These are phyloP conservation scores for Nemotelus pantherinus DNA, from an alignment of 2,888 invertebrate genomes.

Conservation along the genomic window DNA sequence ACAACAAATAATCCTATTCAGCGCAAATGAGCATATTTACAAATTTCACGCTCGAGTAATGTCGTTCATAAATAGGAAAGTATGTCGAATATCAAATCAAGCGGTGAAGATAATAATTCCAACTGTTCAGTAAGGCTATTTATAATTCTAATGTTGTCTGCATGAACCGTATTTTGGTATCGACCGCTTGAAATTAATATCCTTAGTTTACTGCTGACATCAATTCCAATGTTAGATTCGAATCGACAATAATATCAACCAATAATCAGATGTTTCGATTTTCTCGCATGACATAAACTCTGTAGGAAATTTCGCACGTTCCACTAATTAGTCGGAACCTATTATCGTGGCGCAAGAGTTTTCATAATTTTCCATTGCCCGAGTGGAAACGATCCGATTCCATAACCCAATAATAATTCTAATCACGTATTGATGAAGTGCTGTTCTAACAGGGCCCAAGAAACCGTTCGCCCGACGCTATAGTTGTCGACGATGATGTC, in stretches of 20 bases:
- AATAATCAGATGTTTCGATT: constrained; percentile 27
- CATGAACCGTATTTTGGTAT: too few species aligned
- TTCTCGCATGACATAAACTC: constrained; percentile 1
- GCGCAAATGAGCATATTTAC: too few species aligned
- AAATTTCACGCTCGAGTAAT: too few species aligned
- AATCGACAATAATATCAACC: neutral
- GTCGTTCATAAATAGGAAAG: too few species aligned
- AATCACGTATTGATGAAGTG: constrained; percentile 50
- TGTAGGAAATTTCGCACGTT: constrained; percentile 29
- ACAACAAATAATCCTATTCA: too few species aligned
- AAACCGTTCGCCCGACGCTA: constrained; percentile 8
- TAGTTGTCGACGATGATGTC: neutral
- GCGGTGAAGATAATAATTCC: too few species aligned
- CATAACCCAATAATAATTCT: constrained; percentile 46
- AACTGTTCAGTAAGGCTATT: too few species aligned
- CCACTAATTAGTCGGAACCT: constrained; percentile 33
- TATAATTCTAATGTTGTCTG: too few species aligned
- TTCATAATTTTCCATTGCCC: constrained; percentile 23
- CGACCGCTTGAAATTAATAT: too few species aligned
- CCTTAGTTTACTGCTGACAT: too few species aligned
- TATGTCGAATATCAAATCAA: too few species aligned
- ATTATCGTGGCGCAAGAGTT: constrained; percentile 16
- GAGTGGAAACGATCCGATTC: constrained; percentile 1
- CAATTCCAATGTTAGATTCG: neutral
- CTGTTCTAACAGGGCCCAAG: constrained; percentile 29